These are phyloP conservation scores for Bilobella aurantiaca DNA, from an alignment of 1,140 invertebrate genomes.

Conservation along the genomic window DNA sequence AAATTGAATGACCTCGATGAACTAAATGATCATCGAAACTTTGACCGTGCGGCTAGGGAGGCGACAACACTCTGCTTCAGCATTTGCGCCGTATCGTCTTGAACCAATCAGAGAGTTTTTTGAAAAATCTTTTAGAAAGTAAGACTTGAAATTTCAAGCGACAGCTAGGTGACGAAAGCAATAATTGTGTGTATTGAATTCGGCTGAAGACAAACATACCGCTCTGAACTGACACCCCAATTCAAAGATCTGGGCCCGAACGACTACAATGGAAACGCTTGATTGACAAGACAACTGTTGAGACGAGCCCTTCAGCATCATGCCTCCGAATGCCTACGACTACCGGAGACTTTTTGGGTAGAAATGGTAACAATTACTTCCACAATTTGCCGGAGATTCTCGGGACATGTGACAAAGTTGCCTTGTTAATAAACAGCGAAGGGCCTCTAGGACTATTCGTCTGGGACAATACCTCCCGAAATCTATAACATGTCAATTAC, in stretches of 20 bases:
- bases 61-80: neutral
- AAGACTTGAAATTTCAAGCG: neutral
- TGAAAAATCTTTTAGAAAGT: neutral
- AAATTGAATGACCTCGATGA: no score
- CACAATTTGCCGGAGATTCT: neutral
- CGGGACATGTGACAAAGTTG: neutral
- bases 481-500: slow-evolving; percentile 1
- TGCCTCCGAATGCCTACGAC: neutral
- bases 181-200: neutral
- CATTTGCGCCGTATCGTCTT: neutral
- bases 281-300: slow-evolving; percentile 6
- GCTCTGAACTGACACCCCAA: neutral
- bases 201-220: neutral
- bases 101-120: neutral
- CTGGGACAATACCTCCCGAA: neutral
- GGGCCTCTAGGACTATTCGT: no score
- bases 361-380: neutral
- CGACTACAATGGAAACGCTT: neutral
- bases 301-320: neutral
- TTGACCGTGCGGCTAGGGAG: no score
- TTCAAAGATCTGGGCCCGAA: neutral
- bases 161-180: neutral
- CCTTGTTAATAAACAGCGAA: neutral
- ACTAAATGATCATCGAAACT: no score
- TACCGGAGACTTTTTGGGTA: neutral